A percentile compares a stretch with the other conserved stretches of the same genome.
phyloP scores from a whole-genome alignment of 1,140 invertebrate species.

The Harpegnathos saltator region DNA sequence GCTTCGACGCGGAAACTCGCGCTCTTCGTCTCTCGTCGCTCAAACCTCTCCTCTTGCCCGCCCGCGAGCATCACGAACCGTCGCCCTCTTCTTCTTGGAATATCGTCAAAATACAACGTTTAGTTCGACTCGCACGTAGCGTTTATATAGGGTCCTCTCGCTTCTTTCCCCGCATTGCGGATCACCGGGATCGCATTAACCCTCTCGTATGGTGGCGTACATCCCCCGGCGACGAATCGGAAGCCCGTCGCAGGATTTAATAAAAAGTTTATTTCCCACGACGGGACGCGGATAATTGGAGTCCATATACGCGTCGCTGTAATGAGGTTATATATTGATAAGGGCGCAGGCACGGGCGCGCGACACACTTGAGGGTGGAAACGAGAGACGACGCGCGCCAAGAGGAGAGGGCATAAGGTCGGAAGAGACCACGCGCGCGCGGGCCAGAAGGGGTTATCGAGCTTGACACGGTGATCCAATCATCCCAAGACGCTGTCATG shows the following conservation, averaged over 20 bases:
- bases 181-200: constrained; percentile 28
- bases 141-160: not conserved
- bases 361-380: constrained; percentile 20
- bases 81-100: not conserved
- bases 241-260: constrained; percentile 68
- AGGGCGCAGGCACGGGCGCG: constrained; percentile 22
- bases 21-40: not conserved
- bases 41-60: not conserved
- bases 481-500: constrained; percentile 82
- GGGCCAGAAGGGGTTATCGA: constrained; percentile 77
- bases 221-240: constrained; percentile 34
- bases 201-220: not conserved
- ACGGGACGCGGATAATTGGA: constrained; percentile 76
- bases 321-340: constrained; percentile 81
- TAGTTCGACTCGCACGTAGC: constrained; percentile 1
- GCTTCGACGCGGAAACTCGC: not conserved
- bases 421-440: constrained; percentile 30
- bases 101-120: constrained; percentile 1
- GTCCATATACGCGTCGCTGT: constrained; percentile 67
- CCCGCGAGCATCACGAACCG: not conserved
- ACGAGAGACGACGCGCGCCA: constrained; percentile 33
- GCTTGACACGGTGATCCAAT: constrained; percentile 81
- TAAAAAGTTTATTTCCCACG: constrained; percentile 74
- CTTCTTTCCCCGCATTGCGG: not conserved
- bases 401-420: not conserved